phyloP scores from a whole-genome alignment of 2,113 vertebrate genomes.

The Entelurus aequoreus region DNA sequence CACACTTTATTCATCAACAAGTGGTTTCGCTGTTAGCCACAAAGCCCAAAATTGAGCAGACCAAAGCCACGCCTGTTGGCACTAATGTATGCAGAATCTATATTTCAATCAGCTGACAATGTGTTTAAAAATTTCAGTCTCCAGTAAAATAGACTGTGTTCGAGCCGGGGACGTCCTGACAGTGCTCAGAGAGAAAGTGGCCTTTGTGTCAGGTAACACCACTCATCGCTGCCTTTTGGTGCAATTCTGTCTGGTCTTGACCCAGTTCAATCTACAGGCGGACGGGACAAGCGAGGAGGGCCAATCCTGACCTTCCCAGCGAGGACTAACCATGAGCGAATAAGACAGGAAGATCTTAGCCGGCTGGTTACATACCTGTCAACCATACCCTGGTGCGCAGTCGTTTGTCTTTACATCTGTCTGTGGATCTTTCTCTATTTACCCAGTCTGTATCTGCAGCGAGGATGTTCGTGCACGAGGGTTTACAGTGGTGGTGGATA shows the following conservation, averaged over 20 bases:
- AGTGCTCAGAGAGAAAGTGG: constrained; percentile 97
- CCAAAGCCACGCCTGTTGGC: background rate
- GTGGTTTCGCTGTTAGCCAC: background rate
- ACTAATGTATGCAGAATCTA: background rate
- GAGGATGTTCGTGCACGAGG: constrained; percentile 94
- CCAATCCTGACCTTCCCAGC: constrained; percentile 98
- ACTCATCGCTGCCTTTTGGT: background rate
- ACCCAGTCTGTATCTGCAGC: constrained; percentile 52
- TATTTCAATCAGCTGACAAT: background rate
- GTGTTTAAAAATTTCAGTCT: constrained; percentile 60
- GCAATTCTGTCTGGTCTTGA: background rate
- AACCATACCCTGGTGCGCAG: constrained; percentile 84
- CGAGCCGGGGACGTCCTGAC: constrained; percentile 94
- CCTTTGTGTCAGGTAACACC: constrained; percentile 90
- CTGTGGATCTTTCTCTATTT: background rate
- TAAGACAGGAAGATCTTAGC: constrained; percentile 97
- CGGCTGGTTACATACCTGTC: constrained; percentile 95
- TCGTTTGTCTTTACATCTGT: background rate
- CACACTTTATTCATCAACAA: background rate
- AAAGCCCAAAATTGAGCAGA: background rate
- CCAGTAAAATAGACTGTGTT: constrained; percentile 86
- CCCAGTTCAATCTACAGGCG: constrained; percentile 70
- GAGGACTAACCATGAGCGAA: constrained; percentile 98
- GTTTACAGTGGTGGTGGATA: constrained; percentile 98
- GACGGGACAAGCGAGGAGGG: constrained; percentile 95